Conservation (phyloP, 2,888 invertebrate genomes). For the Fabriciana adippe region DNA sequence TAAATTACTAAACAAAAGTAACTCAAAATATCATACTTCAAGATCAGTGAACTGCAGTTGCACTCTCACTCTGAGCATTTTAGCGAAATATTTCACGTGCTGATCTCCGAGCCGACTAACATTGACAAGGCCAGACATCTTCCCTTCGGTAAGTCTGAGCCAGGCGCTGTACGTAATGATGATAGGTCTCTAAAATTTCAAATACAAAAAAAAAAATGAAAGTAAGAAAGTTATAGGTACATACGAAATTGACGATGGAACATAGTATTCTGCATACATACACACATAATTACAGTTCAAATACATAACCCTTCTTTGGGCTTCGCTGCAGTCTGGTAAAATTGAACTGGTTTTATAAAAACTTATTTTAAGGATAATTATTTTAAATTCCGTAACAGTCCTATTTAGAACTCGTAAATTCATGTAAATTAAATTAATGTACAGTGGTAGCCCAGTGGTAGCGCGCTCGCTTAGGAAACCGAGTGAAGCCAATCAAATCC, state of each 20-base stretch:
- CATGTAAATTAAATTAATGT: no score
- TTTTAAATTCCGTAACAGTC: no score
- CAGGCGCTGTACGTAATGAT: slow-evolving; percentile 78
- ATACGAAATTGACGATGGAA: not conserved
- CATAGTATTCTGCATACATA: no score
- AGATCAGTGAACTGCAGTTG: slow-evolving; percentile 65
- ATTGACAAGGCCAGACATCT: slow-evolving; percentile 72
- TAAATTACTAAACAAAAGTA: not conserved
- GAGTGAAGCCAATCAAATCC: no score
- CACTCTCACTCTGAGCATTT: slow-evolving; percentile 71
- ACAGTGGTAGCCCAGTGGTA: no score
- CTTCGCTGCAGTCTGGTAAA: no score
- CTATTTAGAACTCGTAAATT: no score
- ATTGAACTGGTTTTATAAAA: no score
- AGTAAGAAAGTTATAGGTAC: not conserved
- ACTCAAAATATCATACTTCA: slow-evolving; percentile 49
- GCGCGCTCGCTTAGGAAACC: no score
- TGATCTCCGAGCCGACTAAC: slow-evolving; percentile 74
- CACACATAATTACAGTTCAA: no score
- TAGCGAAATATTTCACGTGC: slow-evolving; percentile 68
- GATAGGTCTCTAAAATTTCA: slow-evolving; percentile 61
- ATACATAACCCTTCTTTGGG: no score
- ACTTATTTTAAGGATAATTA: no score
- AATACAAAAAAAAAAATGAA: not conserved
- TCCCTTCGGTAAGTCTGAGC: slow-evolving; percentile 72